Conservation (phyloP, 2,797 vertebrate genomes). For the Girardinus metallicus region DNA sequence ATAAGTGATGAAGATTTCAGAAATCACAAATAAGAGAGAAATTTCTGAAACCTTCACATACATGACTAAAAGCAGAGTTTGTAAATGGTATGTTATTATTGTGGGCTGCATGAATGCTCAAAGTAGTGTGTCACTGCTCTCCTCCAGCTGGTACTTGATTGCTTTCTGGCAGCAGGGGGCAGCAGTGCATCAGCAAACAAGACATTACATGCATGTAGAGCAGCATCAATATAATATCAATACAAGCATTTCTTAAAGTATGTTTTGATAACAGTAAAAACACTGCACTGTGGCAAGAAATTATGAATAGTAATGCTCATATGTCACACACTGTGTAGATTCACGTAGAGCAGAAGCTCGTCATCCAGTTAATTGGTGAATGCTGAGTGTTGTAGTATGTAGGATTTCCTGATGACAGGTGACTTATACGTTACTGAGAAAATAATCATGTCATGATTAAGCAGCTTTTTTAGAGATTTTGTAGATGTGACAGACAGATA, state of each 20-base stretch:
- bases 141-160: neutral
- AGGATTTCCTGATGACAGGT: constrained; percentile 19
- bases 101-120: neutral
- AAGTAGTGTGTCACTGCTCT: neutral
- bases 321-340: constrained; percentile 1
- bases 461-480: neutral
- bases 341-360: neutral
- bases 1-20: neutral
- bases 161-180: constrained; percentile 62
- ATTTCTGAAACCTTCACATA: neutral
- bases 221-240: neutral
- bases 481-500: neutral
- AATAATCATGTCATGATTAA: neutral
- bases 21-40: no score
- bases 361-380: constrained; percentile 29
- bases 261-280: neutral
- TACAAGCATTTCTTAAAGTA: constrained; percentile 3
- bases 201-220: neutral
- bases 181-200: constrained; percentile 54
- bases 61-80: neutral
- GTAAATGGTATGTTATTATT: no score
- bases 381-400: constrained; percentile 14
- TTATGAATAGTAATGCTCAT: neutral
- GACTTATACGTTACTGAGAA: constrained; percentile 6
- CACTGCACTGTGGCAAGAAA: neutral